phyloP scores from a whole-genome alignment of 1,140 invertebrate species.

The Arctopsyche grandis region DNA sequence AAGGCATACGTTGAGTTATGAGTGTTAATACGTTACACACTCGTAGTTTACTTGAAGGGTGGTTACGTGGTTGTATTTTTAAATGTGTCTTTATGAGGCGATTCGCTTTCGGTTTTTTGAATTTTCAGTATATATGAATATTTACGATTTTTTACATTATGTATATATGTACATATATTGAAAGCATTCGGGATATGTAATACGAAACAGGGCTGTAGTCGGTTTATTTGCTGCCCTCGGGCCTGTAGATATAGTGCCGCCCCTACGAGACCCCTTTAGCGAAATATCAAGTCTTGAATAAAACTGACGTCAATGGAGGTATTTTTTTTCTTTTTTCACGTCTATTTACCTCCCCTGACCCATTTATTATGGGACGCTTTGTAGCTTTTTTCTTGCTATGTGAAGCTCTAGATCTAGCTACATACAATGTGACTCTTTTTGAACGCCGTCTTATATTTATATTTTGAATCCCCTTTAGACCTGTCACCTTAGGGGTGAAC shows the following conservation, averaged over 20 bases:
- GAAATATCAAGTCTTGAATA: constrained; percentile 23
- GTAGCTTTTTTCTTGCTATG: not conserved
- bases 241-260: not conserved
- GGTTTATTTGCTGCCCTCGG: constrained; percentile 9
- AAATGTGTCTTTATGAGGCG: not conserved
- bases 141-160: not conserved
- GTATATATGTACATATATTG: too few species aligned
- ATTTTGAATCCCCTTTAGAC: not conserved
- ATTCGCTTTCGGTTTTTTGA: not conserved
- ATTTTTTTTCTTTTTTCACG: not conserved
- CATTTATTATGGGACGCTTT: constrained; percentile 19
- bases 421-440: not conserved
- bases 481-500: not conserved
- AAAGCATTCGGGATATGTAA: not conserved
- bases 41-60: not conserved
- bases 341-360: constrained; percentile 16
- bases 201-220: not conserved
- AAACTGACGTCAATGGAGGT: constrained; percentile 4
- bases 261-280: not conserved
- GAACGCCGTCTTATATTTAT: not conserved
- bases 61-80: not conserved
- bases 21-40: not conserved
- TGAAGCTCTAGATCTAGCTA: not conserved
- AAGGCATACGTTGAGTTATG: not conserved
- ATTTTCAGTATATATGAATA: not conserved